Base-by-base conservation (phyloP, 2,888 invertebrate species). In the Hirtodrosophila trivittata region DNA sequence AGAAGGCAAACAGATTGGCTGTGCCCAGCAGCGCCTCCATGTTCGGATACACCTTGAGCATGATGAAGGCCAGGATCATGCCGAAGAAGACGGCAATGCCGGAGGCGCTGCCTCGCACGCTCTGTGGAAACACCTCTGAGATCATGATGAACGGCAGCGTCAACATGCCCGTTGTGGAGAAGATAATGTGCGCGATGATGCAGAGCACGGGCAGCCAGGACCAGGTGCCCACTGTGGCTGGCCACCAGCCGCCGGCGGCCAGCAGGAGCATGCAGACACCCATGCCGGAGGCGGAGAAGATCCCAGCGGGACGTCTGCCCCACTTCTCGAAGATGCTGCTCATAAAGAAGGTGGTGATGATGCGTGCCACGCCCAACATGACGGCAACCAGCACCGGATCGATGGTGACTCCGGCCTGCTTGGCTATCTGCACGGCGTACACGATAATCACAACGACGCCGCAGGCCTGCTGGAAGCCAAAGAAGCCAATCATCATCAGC, bases 81-180 rank as follows among this genome's bases (percentile, higher is more conserved):
- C 93, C 93, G 33, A 93, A 92, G 35, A 93, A 93, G 0, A 94
- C 92, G 46, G 93, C 92, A 16, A 94, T 91, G 0, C 94, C 94
- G 0, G 94, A 93, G 0, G 94, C 95, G 2, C 93, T 86, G 3
- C 94, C 94, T n/a, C 94, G 91, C 0, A 92, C 92, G 47, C 91
- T 92, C 1, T 92, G 92, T 0, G 94, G 92, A 84, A 94, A 95
- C 0, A 95, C 92, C 90, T 95, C 95, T 0, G 95, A 95, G 72
- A 94, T 93, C 93, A 95, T 93, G 41, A 94, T 93, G 93, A 95
- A 95, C 0, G 95, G 95, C 58, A 95, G 86, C 1, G 95, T 94
- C 6, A 94, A 60, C 42, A 90, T 75, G 26, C 95, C 90, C 75
- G 88, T 85, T 1, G 89, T 91, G 72, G 87, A 94, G 90, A 50